Conservation (phyloP, 2,888 invertebrate species). For the Argyresthia goedartella region DNA sequence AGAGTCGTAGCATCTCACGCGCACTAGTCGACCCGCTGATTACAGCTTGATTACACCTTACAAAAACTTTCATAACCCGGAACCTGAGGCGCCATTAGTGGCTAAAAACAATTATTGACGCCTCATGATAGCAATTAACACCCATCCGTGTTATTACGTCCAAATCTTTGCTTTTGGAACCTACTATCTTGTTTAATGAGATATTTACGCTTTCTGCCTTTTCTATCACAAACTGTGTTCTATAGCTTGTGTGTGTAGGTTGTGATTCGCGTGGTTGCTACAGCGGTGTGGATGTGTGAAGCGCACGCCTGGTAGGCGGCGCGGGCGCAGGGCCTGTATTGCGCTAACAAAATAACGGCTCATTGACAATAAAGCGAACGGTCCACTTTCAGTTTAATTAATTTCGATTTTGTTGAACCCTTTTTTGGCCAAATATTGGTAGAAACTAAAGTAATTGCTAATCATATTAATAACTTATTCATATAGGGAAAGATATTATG, state of each 20-base stretch:
- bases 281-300: slow-evolving; percentile 44
- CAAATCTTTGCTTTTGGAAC: slow-evolving; percentile 54
- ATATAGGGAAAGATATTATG: too few relatives aligned
- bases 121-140: slow-evolving; percentile 67
- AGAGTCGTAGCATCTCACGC: slow-evolving; percentile 45
- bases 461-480: too few relatives aligned
- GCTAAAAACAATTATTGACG: slow-evolving; percentile 64
- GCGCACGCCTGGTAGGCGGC: slow-evolving; percentile 45
- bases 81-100: slow-evolving; percentile 59
- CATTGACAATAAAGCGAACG: too few relatives aligned
- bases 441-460: too few relatives aligned
- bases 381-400: too few relatives aligned
- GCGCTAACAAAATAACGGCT: too few relatives aligned
- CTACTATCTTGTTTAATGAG: slow-evolving; percentile 46
- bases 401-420: too few relatives aligned
- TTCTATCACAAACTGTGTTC: slow-evolving; percentile 6
- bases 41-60: slow-evolving; percentile 62
- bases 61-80: slow-evolving; percentile 66
- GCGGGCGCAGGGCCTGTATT: too few relatives aligned
- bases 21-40: slow-evolving; percentile 44
- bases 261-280: background rate
- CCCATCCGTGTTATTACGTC: slow-evolving; percentile 62
- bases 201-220: slow-evolving; percentile 21
- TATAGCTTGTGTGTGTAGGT: background rate
- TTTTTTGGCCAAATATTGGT: too few relatives aligned